A percentile compares a stretch with the other conserved stretches of the same genome.
phyloP scores from a whole-genome alignment of 2,113 vertebrate species.

The Psittacus erithacus region DNA sequence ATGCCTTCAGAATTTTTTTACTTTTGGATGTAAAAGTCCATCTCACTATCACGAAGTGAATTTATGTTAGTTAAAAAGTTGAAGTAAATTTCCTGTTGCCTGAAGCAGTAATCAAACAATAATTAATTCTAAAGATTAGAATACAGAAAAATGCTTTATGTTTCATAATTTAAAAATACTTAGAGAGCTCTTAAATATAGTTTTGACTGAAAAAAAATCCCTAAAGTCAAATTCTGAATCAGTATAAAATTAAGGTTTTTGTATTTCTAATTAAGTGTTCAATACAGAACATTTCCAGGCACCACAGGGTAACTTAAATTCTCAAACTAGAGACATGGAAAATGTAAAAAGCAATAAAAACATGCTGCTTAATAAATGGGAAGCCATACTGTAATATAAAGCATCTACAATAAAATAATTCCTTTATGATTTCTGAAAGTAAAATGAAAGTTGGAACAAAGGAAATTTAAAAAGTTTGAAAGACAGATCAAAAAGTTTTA shows the following conservation, averaged over 20 bases:
- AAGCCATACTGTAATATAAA: not conserved
- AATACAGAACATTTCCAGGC: not conserved
- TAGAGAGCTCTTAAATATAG: not conserved
- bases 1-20: not conserved
- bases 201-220: not conserved
- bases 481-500: not conserved
- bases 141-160: not conserved
- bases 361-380: not conserved
- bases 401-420: not conserved
- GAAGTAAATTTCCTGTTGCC: not conserved
- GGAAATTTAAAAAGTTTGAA: not conserved
- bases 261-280: not conserved
- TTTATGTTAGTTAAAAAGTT: not conserved
- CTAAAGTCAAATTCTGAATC: not conserved
- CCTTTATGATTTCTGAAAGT: not conserved
- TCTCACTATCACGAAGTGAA: not conserved
- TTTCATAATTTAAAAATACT: not conserved
- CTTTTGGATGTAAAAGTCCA: not conserved
- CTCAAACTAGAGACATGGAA: not conserved
- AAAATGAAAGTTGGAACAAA: not conserved
- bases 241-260: not conserved
- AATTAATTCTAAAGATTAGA: not conserved
- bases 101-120: not conserved
- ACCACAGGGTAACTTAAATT: not conserved
- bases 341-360: not conserved